Conservation (phyloP, 2,797 vertebrate species). For the Gallinago solitaria region DNA sequence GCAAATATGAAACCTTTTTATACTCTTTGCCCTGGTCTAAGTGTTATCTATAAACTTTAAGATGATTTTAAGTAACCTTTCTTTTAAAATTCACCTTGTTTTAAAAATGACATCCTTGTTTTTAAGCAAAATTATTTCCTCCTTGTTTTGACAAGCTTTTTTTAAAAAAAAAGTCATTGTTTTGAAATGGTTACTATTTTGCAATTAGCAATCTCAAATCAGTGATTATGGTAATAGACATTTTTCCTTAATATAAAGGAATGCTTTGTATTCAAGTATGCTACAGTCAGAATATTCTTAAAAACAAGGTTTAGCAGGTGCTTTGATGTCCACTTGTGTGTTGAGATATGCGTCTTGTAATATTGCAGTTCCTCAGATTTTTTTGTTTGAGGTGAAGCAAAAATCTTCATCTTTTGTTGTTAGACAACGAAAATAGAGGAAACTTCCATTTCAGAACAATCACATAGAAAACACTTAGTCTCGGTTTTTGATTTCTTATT, state of each 20-base stretch:
- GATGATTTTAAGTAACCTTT: background rate
- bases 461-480: background rate
- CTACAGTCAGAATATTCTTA: background rate
- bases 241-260: background rate
- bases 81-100: background rate
- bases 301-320: background rate
- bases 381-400: background rate
- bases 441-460: background rate
- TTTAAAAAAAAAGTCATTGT: background rate
- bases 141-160: background rate
- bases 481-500: background rate
- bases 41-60: background rate
- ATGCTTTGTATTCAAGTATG: background rate
- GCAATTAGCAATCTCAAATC: background rate
- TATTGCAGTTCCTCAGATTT: background rate
- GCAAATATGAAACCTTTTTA: conserved; percentile 58
- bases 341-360: background rate
- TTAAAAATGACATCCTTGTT: background rate
- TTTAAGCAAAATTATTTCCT: background rate
- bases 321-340: background rate
- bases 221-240: background rate
- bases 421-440: background rate
- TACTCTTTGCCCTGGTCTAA: background rate
- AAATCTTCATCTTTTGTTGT: background rate
- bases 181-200: background rate